Percentiles rank a stretch among this genome's conserved stretches.
Conservation (phyloP, 1,140 invertebrate species). For the Achatina immaculata region DNA sequence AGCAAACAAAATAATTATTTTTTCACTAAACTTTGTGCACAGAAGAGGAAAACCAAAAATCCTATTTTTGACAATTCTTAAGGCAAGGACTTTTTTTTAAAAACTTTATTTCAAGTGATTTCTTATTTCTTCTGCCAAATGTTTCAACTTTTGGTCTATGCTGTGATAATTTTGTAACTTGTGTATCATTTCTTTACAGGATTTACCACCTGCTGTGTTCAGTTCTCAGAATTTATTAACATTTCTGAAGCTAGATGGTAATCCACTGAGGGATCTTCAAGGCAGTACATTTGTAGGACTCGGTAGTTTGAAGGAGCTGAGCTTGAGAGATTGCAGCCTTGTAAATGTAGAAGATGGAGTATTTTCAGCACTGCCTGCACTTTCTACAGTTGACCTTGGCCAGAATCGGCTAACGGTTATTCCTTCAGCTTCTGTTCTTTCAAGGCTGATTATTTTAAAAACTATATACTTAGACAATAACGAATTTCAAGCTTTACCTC, state of each 20-base stretch:
- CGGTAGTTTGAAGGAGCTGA: conserved; percentile 42
- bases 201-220: conserved; percentile 45
- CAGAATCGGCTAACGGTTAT: conserved; percentile 46
- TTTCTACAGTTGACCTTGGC: conserved; percentile 50
- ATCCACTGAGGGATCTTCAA: conserved; percentile 47
- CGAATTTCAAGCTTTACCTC: conserved; percentile 39
- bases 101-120: too few species aligned
- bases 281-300: conserved; percentile 49
- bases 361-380: conserved; percentile 42
- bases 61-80: too few species aligned
- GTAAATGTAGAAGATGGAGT: conserved; percentile 45
- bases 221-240: conserved; percentile 40
- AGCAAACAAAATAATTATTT: too few species aligned
- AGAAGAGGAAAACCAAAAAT: too few species aligned
- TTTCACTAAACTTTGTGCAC: too few species aligned
- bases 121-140: too few species aligned
- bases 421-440: conserved; percentile 39
- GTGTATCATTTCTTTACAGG: not conserved
- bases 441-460: conserved; percentile 39
- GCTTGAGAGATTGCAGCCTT: conserved; percentile 49
- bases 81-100: too few species aligned
- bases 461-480: conserved; percentile 51
- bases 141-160: too few species aligned
- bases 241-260: conserved; percentile 50
- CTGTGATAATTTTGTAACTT: too few species aligned